Percentiles rank a stretch among this genome's conserved stretches.
Conservation (phyloP, 2,888 invertebrate genomes). For the Thera britannica region DNA sequence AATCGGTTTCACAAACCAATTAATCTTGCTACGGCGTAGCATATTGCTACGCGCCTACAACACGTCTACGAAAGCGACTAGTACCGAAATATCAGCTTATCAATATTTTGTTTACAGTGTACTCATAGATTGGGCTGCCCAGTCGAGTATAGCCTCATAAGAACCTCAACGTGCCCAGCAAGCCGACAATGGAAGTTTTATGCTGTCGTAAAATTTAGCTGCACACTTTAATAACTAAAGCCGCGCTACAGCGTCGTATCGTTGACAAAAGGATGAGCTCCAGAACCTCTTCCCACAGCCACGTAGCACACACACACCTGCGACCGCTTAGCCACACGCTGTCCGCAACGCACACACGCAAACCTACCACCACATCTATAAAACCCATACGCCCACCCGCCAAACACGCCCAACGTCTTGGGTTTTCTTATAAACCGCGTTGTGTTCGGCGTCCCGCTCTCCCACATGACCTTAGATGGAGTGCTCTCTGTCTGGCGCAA, state of each 20-base stretch:
- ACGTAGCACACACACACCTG: constrained; percentile 67
- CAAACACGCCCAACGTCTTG: constrained; percentile 85
- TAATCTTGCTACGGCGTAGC: constrained; percentile 32
- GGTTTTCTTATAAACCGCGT: constrained; percentile 85
- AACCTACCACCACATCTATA: constrained; percentile 66
- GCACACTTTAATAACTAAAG: constrained; percentile 81
- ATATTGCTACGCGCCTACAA: constrained; percentile 36
- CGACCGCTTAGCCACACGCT: constrained; percentile 62
- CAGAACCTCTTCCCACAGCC: constrained; percentile 57
- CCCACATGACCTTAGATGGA: constrained; percentile 43
- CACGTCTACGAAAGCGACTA: constrained; percentile 24
- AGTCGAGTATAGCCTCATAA: constrained; percentile 52
- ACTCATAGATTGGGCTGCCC: constrained; percentile 36
- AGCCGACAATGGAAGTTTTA: constrained; percentile 76
- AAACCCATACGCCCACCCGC: constrained; percentile 83
- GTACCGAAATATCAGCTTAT: constrained; percentile 20
- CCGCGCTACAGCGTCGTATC: constrained; percentile 77
- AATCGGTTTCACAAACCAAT: neutral
- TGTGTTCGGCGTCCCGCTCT: constrained; percentile 76
- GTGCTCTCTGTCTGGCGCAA: constrained; percentile 73
- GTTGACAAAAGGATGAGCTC: constrained; percentile 81
- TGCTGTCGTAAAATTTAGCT: constrained; percentile 76
- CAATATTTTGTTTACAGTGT: constrained; percentile 38
- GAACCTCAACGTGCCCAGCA: constrained; percentile 58
- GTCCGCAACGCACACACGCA: constrained; percentile 60